Conservation (phyloP, 2,888 invertebrate genomes). For the Drosophila bunnanda region DNA sequence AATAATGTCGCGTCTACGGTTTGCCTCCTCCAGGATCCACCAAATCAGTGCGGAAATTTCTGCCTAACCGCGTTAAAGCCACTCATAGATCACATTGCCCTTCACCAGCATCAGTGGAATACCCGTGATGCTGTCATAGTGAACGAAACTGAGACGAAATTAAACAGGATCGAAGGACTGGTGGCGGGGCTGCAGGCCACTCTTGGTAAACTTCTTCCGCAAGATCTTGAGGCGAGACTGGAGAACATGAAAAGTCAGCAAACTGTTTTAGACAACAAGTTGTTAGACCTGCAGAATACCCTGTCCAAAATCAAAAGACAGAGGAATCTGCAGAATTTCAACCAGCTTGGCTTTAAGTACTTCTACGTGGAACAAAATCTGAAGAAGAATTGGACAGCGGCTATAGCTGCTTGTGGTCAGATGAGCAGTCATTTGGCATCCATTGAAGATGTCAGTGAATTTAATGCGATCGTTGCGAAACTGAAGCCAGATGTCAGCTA, state of each 20-base stretch:
- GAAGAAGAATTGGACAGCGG: neutral
- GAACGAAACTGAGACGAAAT: neutral
- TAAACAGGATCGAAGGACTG: neutral
- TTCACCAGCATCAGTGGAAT: slow-evolving; percentile 14
- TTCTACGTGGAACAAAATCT: neutral
- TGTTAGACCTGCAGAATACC: neutral
- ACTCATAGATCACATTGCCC: slow-evolving; percentile 10
- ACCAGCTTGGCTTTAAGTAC: neutral
- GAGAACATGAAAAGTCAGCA: neutral
- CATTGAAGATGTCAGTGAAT: neutral
- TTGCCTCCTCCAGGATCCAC: slow-evolving; percentile 1
- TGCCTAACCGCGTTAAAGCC: slow-evolving; percentile 7
- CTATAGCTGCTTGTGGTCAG: neutral
- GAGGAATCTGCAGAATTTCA: neutral
- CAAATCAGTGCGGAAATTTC: slow-evolving; percentile 12
- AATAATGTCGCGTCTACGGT: neutral
- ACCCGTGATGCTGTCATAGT: neutral
- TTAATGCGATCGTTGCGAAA: neutral
- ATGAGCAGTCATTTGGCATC: slow-evolving; percentile 6
- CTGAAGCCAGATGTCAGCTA: neutral
- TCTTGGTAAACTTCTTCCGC: neutral
- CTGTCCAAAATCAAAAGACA: neutral
- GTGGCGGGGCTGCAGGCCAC: neutral
- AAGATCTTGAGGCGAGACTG: neutral
- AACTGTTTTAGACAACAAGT: neutral